Percentiles rank a stretch among this genome's conserved stretches.
These are phyloP conservation scores for Sialis lutaria DNA, from an alignment of 2,888 invertebrate genomes.

Conservation along the genomic window DNA sequence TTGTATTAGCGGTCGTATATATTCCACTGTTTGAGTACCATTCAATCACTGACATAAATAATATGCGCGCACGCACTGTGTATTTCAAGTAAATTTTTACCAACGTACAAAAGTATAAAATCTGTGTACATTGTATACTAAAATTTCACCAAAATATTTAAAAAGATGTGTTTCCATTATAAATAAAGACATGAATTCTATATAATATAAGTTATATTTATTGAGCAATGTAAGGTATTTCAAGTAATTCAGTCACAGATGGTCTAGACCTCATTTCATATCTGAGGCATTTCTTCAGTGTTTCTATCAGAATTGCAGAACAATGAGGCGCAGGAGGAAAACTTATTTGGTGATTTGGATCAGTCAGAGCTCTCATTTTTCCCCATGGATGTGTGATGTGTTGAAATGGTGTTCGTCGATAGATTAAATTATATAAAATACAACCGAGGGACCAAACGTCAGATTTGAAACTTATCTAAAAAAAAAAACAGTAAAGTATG, in stretches of 20 bases:
- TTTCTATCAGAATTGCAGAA: constrained; percentile 39
- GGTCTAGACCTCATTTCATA: constrained; percentile 57
- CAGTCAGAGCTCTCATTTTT: constrained; percentile 63
- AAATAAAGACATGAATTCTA: too few relatives aligned
- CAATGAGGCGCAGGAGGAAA: constrained; percentile 43
- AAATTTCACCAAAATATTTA: too few relatives aligned
- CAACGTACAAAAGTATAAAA: too few relatives aligned
- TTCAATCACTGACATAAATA: too few relatives aligned
- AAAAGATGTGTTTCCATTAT: too few relatives aligned
- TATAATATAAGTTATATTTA: too few relatives aligned
- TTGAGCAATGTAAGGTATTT: too few relatives aligned
- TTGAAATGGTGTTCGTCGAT: constrained; percentile 80
- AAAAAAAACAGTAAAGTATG: constrained; percentile 9
- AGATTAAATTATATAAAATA: constrained; percentile 84
- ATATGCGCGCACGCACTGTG: too few relatives aligned
- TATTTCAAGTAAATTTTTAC: too few relatives aligned
- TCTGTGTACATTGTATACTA: too few relatives aligned
- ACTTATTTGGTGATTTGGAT: constrained; percentile 52
- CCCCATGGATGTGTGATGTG: constrained; percentile 52
- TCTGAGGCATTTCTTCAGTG: constrained; percentile 53
- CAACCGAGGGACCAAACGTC: constrained; percentile 98
- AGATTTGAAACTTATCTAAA: constrained; percentile 72
- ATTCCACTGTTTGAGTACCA: too few relatives aligned
- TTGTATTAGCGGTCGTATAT: too few relatives aligned
- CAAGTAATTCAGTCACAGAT: constrained; percentile 40